These are phyloP conservation scores for Cyrtodaria siliqua DNA, from an alignment of 2,888 invertebrate genomes.

Conservation along the genomic window DNA sequence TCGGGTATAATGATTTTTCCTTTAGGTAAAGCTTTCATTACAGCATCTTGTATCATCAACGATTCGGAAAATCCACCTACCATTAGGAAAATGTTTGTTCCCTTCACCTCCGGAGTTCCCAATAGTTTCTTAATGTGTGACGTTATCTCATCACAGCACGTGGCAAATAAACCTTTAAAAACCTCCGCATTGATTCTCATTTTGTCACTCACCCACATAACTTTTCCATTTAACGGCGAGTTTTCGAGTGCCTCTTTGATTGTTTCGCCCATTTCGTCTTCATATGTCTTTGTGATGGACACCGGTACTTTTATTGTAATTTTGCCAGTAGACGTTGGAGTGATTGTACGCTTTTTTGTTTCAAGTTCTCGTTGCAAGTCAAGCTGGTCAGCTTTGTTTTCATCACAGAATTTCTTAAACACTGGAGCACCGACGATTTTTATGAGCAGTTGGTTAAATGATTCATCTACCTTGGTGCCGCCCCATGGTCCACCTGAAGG, in stretches of 20 bases:
- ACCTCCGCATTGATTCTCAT: background rate
- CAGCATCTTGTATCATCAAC: background rate
- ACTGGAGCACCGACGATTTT: too few species aligned
- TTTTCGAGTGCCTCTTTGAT: background rate
- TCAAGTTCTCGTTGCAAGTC: too few species aligned
- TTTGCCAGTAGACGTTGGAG: too few species aligned
- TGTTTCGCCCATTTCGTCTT: background rate
- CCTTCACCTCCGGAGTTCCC: background rate
- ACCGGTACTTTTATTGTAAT: background rate
- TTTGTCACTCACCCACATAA: background rate
- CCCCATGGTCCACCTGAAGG: too few species aligned
- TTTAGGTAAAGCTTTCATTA: conserved; percentile 6
- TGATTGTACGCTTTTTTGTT: too few species aligned
- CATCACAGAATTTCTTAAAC: too few species aligned
- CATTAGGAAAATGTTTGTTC: conserved; percentile 3
- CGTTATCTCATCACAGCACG: background rate
- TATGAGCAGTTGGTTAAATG: too few species aligned
- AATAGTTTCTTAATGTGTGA: conserved; percentile 8
- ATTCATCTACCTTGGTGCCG: too few species aligned
- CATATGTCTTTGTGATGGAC: background rate
- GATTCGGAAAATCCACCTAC: conserved; percentile 41
- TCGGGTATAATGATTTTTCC: conserved; percentile 13
- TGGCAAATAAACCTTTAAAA: background rate
- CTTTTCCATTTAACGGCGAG: background rate
- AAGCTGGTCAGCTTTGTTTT: too few species aligned